phyloP scores from a whole-genome alignment of 2,888 invertebrate species.

The Neocrepidodera transversa region DNA sequence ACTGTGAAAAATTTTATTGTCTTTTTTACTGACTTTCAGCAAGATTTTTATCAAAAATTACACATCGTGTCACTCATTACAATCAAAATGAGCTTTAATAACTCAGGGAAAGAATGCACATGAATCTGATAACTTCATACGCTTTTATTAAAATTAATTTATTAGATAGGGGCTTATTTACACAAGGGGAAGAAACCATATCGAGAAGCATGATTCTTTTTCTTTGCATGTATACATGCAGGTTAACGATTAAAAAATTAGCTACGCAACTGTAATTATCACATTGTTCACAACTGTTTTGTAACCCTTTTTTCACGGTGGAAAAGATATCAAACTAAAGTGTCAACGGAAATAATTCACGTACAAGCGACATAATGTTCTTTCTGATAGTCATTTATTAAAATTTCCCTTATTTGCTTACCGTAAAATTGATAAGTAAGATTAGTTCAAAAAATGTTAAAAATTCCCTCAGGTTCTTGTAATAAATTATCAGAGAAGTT shows the following conservation, averaged over 20 bases:
- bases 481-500: too few relatives aligned
- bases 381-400: too few relatives aligned
- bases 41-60: slow-evolving; percentile 13
- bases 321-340: slow-evolving; percentile 12
- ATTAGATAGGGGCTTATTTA: slow-evolving; percentile 27
- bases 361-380: neutral
- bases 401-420: too few relatives aligned
- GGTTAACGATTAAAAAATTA: slow-evolving; percentile 29
- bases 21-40: slow-evolving; percentile 12
- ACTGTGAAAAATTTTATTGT: slow-evolving; percentile 1
- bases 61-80: slow-evolving; percentile 21
- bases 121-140: slow-evolving; percentile 31
- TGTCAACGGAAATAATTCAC: slow-evolving; percentile 13
- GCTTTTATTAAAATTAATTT: slow-evolving; percentile 28
- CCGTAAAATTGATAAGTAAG: too few relatives aligned
- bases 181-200: slow-evolving; percentile 10
- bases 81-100: slow-evolving; percentile 25
- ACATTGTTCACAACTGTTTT: slow-evolving; percentile 29
- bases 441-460: too few relatives aligned
- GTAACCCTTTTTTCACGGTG: slow-evolving; percentile 22
- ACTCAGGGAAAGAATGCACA: slow-evolving; percentile 29
- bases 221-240: slow-evolving; percentile 23
- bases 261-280: slow-evolving; percentile 28
- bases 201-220: slow-evolving; percentile 23
- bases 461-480: too few relatives aligned